Evolutionary conservation across 2,113 vertebrate species (phyloP).

Genomic region (Calidris pugnax): DNA sequence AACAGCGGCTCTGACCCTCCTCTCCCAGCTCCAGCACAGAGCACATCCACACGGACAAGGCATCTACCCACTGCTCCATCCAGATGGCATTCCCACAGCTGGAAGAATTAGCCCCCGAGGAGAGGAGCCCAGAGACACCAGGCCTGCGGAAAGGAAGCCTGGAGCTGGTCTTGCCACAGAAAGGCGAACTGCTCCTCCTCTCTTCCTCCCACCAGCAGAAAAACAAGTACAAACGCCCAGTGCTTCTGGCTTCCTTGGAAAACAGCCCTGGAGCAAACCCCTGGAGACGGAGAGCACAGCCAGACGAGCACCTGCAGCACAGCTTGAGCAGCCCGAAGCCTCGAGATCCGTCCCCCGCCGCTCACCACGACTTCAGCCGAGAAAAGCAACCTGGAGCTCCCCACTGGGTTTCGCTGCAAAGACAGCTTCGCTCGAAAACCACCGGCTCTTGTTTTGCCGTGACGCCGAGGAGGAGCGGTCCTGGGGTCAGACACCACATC

Average conservation of each 20-base stretch:
- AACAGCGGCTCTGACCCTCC: background rate
- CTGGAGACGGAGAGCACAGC: accelerated
- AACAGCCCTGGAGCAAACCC: background rate
- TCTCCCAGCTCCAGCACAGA: background rate
- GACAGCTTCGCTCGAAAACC: background rate
- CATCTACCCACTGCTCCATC: background rate
- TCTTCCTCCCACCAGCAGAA: conserved; percentile 16
- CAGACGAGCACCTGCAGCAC: background rate
- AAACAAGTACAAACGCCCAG: background rate
- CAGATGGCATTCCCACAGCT: background rate
- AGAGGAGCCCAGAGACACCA: background rate
- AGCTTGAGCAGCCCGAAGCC: background rate
- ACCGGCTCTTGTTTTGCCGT: background rate
- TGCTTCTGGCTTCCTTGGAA: background rate
- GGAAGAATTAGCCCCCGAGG: background rate
- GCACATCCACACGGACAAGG: background rate
- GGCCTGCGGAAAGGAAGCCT: background rate
- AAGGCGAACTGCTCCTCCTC: background rate
- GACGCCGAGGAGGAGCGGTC: background rate
- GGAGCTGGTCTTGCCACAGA: background rate
- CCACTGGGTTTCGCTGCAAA: background rate
- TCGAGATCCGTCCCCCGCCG: accelerated
- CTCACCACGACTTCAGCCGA: background rate
- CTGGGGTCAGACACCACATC: conserved; percentile 23
- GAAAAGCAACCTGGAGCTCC: background rate